Evolutionary conservation across 1,140 invertebrate species (phyloP), one percentile per base, ranked within the genome.

Genomic region (Heterodera carotae): DNA sequence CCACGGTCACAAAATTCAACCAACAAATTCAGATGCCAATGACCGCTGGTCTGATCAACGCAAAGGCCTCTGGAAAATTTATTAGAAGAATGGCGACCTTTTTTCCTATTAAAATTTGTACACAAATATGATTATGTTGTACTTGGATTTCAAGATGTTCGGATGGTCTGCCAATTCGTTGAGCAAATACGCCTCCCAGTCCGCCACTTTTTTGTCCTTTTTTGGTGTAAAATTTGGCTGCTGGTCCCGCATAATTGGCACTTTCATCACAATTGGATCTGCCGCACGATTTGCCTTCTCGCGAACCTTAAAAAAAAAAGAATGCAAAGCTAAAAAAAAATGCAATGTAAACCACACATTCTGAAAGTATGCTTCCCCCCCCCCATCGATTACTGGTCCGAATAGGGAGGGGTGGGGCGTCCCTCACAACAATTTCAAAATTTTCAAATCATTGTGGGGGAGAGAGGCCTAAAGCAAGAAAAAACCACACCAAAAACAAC

Each of bases 1-100:
- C 96, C 95, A 25, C 94, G 94, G 89, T 94, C 85, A 76, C 84
- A 85, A 74, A 84, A 85, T 34, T 86, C 84, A n/a, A 86, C 83
- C 22, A 85, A 53, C 53, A 85, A 69, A 69, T 86, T 83, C 25
- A 86, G 71, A 27, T 85, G 77, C 84, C 84, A 85, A 43, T 80
- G 43, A 22, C 43, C 18, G 27, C 56, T 64, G 22, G 69, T 70
- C 8, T 72, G 69, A 64, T 83, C 59, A 2, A 84, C 76, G 53
- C 85, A 86, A 31, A 82, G 71, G 33, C 81, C 79, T 43, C 83
- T 86, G 36, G 76, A 84, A 39, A 62, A 4, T 67, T n/a, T 27
- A 22, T 12, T 7, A 73, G 53, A 25, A 15, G n/a, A 74, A 12
- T 2, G n/a, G n/a, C n/a, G n/a, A n/a, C n/a, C n/a, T n/a, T n/a